Evolutionary conservation across 2,888 invertebrate genomes (phyloP).

Genomic region (Nemoura dubitans): DNA sequence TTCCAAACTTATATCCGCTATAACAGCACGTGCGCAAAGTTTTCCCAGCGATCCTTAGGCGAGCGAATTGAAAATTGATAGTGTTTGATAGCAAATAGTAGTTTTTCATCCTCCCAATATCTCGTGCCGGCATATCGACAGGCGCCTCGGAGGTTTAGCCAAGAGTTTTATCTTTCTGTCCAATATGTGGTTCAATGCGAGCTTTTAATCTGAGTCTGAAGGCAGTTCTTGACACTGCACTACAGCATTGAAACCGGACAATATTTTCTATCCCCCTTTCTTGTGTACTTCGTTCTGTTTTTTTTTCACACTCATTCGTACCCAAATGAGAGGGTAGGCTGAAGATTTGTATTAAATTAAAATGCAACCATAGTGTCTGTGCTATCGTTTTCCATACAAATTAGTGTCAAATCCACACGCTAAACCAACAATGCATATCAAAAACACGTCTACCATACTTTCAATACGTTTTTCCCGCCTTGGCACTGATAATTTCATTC

Average conservation of each 20-base stretch:
- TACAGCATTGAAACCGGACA: no score
- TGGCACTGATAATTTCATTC: neutral
- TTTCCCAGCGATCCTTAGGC: neutral
- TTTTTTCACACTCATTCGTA: neutral
- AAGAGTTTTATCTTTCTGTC: neutral
- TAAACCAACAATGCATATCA: neutral
- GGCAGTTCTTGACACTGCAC: no score
- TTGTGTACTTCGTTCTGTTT: neutral
- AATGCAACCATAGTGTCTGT: neutral
- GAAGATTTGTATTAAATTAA: neutral
- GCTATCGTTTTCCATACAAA: neutral
- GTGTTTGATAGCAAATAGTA: conserved; percentile 8
- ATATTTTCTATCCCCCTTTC: neutral
- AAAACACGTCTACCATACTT: neutral
- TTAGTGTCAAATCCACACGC: neutral
- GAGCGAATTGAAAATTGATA: conserved; percentile 13
- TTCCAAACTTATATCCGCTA: neutral
- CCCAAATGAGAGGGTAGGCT: neutral
- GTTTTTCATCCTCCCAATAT: conserved; percentile 1
- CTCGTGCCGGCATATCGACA: neutral
- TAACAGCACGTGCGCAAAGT: neutral
- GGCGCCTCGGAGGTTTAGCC: neutral
- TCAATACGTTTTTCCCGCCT: neutral
- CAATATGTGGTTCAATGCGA: neutral
- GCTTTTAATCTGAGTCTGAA: neutral